Conservation (phyloP, 2,888 invertebrate genomes). For the Litoditis marina region DNA sequence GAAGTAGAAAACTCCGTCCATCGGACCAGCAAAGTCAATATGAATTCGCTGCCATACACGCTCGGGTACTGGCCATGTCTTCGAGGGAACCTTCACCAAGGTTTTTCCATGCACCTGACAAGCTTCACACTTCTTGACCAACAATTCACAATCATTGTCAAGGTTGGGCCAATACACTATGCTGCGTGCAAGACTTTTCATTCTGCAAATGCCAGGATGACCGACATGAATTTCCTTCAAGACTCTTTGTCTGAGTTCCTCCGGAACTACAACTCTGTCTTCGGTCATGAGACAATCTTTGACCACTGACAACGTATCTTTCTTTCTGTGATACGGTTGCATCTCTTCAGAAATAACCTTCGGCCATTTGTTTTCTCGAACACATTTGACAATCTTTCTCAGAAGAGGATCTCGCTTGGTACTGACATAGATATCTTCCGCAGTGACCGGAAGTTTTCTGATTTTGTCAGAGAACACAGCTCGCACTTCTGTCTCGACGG, state of each 20-base stretch:
- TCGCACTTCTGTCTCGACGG: too few species aligned
- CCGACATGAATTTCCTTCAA: constrained; percentile 46
- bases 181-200: constrained; percentile 53
- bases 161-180: constrained; percentile 56
- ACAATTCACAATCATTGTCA: constrained; percentile 31
- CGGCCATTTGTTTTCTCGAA: too few species aligned
- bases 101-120: constrained; percentile 32
- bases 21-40: constrained; percentile 64
- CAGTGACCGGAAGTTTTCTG: too few species aligned
- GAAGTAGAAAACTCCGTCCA: constrained; percentile 54
- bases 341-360: too few species aligned
- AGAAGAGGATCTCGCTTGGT: too few species aligned
- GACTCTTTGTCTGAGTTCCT: constrained; percentile 25
- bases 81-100: constrained; percentile 37
- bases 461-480: too few species aligned
- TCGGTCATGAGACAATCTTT: too few species aligned
- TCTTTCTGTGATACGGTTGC: too few species aligned
- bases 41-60: constrained; percentile 62
- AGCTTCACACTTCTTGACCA: constrained; percentile 28
- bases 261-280: constrained; percentile 47
- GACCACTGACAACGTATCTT: neutral
- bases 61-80: constrained; percentile 52
- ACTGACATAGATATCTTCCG: too few species aligned
- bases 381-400: too few species aligned
- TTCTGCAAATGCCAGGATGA: constrained; percentile 52